Conservation (phyloP, 53 echinoderm and acorn worm species). For the Pentamera pediparva region DNA sequence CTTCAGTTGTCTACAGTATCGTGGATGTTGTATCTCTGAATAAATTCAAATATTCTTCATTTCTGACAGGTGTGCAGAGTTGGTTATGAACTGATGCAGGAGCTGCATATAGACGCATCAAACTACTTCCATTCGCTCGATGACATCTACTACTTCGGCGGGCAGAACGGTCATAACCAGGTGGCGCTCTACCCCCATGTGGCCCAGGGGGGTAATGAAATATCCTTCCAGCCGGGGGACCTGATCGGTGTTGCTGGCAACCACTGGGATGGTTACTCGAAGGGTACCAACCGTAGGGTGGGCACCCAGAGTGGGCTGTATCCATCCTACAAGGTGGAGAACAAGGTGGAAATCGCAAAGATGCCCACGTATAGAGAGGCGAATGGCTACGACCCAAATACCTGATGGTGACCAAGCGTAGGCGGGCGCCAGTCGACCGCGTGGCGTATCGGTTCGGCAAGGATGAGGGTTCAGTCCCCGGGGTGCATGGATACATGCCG, state of each 20-base stretch:
- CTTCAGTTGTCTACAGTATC: too few species aligned
- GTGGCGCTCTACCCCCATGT: constrained; percentile 65
- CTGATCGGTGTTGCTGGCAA: constrained; percentile 82
- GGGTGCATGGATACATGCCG: too few species aligned
- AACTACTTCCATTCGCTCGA: constrained; percentile 81
- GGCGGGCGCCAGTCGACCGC: too few species aligned
- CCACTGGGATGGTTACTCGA: constrained; percentile 95
- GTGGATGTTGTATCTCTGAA: too few species aligned
- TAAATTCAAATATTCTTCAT: too few species aligned
- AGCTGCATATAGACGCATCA: constrained; percentile 60
- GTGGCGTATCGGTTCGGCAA: too few species aligned
- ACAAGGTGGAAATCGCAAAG: constrained; percentile 61
- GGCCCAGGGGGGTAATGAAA: constrained; percentile 53
- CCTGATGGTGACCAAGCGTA: too few species aligned
- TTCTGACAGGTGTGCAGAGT: constrained; percentile 97
- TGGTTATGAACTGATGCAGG: constrained; percentile 95
- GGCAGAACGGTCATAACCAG: constrained; percentile 83
- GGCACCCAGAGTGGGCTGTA: constrained; percentile 59
- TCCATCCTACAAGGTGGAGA: constrained; percentile 90
- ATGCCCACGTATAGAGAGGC: constrained; percentile 81
- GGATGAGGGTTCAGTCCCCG: too few species aligned
- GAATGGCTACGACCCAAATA: constrained; percentile 40
- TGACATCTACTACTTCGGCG: constrained; percentile 89
- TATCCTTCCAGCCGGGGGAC: constrained; percentile 65
- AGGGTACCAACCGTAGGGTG: constrained; percentile 62